Conservation (phyloP, 2,113 vertebrate genomes). For the Ginglymostoma cirratum region DNA sequence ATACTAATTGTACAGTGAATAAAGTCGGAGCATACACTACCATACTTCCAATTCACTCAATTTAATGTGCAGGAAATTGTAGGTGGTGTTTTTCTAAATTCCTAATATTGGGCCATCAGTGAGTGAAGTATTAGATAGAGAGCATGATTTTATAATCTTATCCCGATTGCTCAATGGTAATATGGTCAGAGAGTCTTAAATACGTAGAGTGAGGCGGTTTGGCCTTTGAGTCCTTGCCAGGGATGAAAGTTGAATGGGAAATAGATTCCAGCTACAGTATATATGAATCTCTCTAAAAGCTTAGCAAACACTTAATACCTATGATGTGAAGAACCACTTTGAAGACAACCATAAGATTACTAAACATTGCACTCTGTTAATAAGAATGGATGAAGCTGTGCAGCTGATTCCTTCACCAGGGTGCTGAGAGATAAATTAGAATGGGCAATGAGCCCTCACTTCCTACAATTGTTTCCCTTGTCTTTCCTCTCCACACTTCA, state of each 20-base stretch:
- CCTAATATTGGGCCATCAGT: background rate
- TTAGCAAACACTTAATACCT: background rate
- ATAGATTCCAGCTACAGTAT: background rate
- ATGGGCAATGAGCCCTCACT: background rate
- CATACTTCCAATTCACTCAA: background rate
- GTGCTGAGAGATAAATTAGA: background rate
- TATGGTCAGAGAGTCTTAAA: background rate
- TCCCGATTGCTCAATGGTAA: background rate
- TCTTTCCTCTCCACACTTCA: background rate
- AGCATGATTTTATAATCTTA: background rate
- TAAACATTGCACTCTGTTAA: background rate
- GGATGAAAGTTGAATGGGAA: background rate
- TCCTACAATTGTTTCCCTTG: background rate
- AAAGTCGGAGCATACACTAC: background rate
- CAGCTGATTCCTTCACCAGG: background rate
- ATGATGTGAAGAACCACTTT: background rate
- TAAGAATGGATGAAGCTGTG: background rate
- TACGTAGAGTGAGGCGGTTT: background rate
- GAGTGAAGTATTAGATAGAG: background rate
- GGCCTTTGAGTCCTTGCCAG: background rate
- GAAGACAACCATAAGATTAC: background rate
- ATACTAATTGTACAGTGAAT: background rate
- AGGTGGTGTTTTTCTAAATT: background rate
- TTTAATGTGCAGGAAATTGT: background rate
- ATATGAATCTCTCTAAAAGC: background rate